Conservation (phyloP, 92 coral and sea anemone genomes). For the Parazoanthus swiftii region DNA sequence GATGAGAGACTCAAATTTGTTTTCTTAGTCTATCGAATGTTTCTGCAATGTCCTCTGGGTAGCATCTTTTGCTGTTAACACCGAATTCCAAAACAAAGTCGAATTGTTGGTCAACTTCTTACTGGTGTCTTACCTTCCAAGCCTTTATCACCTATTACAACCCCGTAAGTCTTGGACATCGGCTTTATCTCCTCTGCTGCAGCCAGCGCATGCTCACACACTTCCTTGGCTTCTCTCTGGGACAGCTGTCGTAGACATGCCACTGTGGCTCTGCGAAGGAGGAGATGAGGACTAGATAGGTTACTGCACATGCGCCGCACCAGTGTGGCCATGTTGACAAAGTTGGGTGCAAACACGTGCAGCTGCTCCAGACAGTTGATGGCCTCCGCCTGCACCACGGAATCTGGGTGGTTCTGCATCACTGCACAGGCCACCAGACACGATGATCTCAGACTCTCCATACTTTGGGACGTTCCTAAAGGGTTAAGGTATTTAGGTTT, state of each 20-base stretch:
- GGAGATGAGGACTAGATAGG: constrained; percentile 98
- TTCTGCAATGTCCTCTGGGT: no score
- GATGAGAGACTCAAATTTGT: no score
- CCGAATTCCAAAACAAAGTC: no score
- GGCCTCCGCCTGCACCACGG: constrained; percentile 97
- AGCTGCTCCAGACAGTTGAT: constrained; percentile 98
- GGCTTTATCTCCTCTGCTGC: constrained; percentile 81
- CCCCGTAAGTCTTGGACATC: constrained; percentile 82
- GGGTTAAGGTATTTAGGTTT: no score
- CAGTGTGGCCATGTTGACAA: constrained; percentile 87
- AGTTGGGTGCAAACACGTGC: constrained; percentile 98
- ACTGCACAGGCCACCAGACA: constrained; percentile 95
- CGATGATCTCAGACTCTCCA: constrained; percentile 82
- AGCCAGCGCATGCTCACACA: constrained; percentile 95
- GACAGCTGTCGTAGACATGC: constrained; percentile 98
- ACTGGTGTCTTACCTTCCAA: constrained; percentile 71
- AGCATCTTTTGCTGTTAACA: no score
- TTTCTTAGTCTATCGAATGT: no score
- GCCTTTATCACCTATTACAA: constrained; percentile 91
- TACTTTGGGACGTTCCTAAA: constrained; percentile 83
- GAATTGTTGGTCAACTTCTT: neutral
- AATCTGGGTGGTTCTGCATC: constrained; percentile 98
- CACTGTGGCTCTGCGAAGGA: constrained; percentile 94
- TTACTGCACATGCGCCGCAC: constrained; percentile 92
- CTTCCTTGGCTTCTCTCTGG: constrained; percentile 98